Evolutionary conservation across 2,888 invertebrate species (phyloP).

Genomic region (Dioctria rufipes): DNA sequence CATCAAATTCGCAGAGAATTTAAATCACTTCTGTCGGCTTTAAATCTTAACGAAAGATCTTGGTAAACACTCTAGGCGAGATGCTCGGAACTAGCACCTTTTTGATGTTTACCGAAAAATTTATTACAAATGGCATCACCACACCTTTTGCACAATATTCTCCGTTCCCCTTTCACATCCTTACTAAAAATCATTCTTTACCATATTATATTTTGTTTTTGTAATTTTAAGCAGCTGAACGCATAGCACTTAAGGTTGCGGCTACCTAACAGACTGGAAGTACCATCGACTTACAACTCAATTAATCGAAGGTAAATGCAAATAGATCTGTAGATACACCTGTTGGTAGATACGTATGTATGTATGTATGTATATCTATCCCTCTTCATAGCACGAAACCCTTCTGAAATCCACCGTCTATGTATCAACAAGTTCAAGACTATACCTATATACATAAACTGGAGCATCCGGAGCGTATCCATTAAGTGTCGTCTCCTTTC

Average conservation of each 20-base stretch:
- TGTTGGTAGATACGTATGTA: too few species aligned
- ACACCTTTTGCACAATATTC: not conserved
- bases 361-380: too few species aligned
- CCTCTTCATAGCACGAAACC: conserved; percentile 5
- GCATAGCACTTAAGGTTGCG: conserved; percentile 1
- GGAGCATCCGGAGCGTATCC: conserved; percentile 11
- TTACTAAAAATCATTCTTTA: too few species aligned
- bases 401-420: not conserved
- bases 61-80: conserved; percentile 20
- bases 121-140: conserved; percentile 31
- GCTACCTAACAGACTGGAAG: conserved; percentile 44
- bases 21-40: conserved; percentile 46
- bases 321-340: conserved; percentile 47
- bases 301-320: conserved; percentile 49
- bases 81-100: not conserved
- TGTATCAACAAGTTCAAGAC: not conserved
- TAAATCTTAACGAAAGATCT: conserved; percentile 28
- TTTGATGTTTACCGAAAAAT: conserved; percentile 49
- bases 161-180: too few species aligned
- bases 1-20: conserved; percentile 33
- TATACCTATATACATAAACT: not conserved
- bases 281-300: conserved; percentile 42
- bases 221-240: too few species aligned
- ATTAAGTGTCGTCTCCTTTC: conserved; percentile 17
- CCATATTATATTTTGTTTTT: too few species aligned